Conservation (phyloP, 2,113 vertebrate genomes). For the Saccopteryx bilineata region DNA sequence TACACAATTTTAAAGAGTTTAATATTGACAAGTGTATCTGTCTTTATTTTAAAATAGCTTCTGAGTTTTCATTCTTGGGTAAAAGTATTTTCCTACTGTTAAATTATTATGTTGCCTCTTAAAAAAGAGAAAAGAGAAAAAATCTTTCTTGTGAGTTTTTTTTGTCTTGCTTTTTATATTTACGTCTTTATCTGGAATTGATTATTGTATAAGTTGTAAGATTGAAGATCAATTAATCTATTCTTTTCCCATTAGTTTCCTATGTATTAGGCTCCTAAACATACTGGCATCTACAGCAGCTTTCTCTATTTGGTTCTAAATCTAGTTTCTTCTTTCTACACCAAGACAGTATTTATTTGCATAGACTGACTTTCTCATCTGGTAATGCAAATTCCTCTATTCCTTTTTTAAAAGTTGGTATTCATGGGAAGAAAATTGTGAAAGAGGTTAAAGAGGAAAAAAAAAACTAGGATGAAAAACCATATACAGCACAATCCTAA, state of each 20-base stretch:
- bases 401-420: background rate
- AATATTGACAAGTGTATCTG: background rate
- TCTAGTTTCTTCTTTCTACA: background rate
- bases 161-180: background rate
- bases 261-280: background rate
- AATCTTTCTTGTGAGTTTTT: background rate
- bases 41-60: background rate
- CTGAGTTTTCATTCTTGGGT: background rate
- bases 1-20: background rate
- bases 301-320: background rate
- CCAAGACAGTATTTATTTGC: background rate
- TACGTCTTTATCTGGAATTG: background rate
- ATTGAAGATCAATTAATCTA: background rate
- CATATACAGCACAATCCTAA: too few relatives aligned
- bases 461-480: too few relatives aligned
- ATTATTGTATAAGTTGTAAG: background rate
- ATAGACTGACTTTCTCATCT: background rate
- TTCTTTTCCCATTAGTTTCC: background rate
- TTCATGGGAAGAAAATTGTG: background rate
- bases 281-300: background rate
- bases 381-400: background rate
- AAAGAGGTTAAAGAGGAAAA: too few relatives aligned
- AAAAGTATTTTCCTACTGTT: background rate
- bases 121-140: background rate
- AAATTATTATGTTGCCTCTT: background rate